A percentile compares a stretch with the other conserved stretches of the same genome.
These are phyloP conservation scores for Drosophila arizonae DNA, from an alignment of 1,140 invertebrate species.

Conservation along the genomic window DNA sequence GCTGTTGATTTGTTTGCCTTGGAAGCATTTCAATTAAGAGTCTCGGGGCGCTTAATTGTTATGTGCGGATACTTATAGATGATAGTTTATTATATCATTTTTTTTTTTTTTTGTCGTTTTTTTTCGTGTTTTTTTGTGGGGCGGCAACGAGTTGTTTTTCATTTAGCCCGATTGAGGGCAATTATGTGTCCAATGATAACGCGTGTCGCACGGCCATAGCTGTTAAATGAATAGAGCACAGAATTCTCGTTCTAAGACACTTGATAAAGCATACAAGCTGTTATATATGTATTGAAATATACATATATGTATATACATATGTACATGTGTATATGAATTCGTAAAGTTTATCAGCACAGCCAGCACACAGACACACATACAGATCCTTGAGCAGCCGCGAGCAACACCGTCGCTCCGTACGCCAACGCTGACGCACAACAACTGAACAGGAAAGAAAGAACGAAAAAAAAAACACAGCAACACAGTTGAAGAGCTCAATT, in stretches of 20 bases:
- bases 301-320: constrained; percentile 3
- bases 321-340: background rate
- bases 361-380: background rate
- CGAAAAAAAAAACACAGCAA: constrained; percentile 35
- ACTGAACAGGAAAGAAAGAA: constrained; percentile 48
- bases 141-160: constrained; percentile 54
- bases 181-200: constrained; percentile 67
- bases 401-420: constrained; percentile 36
- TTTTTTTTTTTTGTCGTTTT: constrained; percentile 1
- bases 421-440: constrained; percentile 53
- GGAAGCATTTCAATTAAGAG: constrained; percentile 71
- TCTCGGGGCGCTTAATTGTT: constrained; percentile 66
- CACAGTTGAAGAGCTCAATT: constrained; percentile 35
- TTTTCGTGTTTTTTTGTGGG: constrained; percentile 32
- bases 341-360: constrained; percentile 28
- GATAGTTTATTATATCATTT: constrained; percentile 5
- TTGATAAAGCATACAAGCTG: constrained; percentile 29
- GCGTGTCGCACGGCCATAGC: constrained; percentile 19
- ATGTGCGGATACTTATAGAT: constrained; percentile 27
- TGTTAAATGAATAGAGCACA: constrained; percentile 10
- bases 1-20: constrained; percentile 55
- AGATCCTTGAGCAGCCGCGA: constrained; percentile 28
- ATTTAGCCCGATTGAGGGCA: constrained; percentile 68
- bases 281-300: constrained; percentile 6
- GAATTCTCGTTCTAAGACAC: constrained; percentile 21